Conservation (phyloP, 2,113 vertebrate genomes). For the Malurus cyaneus region DNA sequence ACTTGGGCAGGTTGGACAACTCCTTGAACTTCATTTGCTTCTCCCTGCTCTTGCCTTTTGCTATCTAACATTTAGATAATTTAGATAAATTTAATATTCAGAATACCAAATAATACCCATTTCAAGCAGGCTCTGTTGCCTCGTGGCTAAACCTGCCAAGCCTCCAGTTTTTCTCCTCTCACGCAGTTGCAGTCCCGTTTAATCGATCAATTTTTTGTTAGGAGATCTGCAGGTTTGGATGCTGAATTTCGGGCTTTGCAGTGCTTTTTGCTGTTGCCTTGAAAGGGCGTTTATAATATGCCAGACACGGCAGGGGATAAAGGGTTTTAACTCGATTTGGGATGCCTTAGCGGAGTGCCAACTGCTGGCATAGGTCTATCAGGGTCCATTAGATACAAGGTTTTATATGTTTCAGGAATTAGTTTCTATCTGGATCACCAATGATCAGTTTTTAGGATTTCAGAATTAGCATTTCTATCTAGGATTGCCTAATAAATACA, state of each 20-base stretch:
- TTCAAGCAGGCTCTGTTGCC: not conserved
- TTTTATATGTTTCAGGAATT: no score
- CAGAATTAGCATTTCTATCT: no score
- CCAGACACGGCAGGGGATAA: no score
- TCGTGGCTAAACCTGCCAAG: not conserved
- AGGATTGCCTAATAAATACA: no score
- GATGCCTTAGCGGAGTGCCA: no score
- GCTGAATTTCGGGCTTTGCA: fast-evolving
- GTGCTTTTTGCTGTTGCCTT: no score
- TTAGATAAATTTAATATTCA: not conserved
- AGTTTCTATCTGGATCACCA: no score
- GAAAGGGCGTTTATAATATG: no score
- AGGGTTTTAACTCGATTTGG: no score
- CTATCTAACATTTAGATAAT: not conserved
- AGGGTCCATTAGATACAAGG: no score
- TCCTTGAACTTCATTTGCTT: not conserved
- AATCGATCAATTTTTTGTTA: not conserved
- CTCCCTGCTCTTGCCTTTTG: not conserved
- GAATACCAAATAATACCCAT: not conserved
- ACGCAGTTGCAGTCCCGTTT: not conserved
- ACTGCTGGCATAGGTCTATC: no score
- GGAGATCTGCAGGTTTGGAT: not conserved
- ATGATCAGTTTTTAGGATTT: no score
- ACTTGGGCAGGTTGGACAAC: not conserved
- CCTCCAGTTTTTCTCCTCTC: not conserved